Conservation (phyloP, 2,888 invertebrate species). For the Amiota minor region DNA sequence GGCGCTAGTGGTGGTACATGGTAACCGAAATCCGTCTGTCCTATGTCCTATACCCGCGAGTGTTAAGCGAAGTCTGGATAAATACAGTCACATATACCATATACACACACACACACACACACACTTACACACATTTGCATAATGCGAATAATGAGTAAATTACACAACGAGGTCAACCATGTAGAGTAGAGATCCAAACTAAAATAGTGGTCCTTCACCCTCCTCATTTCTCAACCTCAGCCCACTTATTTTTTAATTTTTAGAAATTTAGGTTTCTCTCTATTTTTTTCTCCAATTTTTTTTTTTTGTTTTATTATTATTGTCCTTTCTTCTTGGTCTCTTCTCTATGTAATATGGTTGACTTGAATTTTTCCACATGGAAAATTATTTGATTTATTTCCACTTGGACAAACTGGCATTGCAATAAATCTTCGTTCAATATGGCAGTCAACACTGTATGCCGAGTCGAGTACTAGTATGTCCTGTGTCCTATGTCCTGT, state of each 20-base stretch:
- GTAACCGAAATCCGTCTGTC: too few species aligned
- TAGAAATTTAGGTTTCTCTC: conserved; percentile 29
- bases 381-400: conserved; percentile 71
- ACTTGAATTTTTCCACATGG: conserved; percentile 67
- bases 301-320: conserved; percentile 41
- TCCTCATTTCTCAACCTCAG: conserved; percentile 30
- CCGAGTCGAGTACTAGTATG: neutral
- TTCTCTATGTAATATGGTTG: conserved; percentile 32
- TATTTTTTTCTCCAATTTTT: conserved; percentile 12
- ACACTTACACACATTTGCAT: conserved; percentile 46
- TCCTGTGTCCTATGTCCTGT: conserved; percentile 21
- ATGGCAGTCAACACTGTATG: conserved; percentile 48
- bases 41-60: too few species aligned
- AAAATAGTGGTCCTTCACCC: conserved; percentile 34
- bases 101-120: conserved; percentile 34
- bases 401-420: conserved; percentile 69
- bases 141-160: conserved; percentile 67
- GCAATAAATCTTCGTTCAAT: conserved; percentile 72
- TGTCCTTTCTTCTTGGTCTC: conserved; percentile 55
- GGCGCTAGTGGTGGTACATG: conserved; percentile 32
- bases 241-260: conserved; percentile 46
- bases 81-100: neutral
- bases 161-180: conserved; percentile 57
- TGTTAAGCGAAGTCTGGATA: too few species aligned
- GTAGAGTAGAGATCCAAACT: conserved; percentile 40